Conservation (phyloP, 2,113 vertebrate genomes). For the Grallaria varia region DNA sequence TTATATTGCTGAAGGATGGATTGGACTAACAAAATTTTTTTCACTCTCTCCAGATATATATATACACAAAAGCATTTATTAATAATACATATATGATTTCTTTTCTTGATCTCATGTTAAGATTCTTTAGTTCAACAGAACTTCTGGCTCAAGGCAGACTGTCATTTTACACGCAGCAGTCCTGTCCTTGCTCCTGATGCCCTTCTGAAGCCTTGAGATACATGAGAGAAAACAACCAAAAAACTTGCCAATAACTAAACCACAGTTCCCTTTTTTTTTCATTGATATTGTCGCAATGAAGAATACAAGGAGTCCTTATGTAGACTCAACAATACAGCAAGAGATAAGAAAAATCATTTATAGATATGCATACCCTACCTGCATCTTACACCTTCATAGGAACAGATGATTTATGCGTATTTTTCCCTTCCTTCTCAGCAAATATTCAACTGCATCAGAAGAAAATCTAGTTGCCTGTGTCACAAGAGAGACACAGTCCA, state of each 20-base stretch:
- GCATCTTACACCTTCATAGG: neutral
- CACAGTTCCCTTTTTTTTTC: neutral
- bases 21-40: neutral
- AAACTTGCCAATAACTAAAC: neutral
- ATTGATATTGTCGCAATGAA: neutral
- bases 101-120: neutral
- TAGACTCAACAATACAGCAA: neutral
- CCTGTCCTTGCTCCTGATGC: fast-evolving
- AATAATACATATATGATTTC: neutral
- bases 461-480: neutral
- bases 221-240: neutral
- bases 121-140: neutral
- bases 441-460: neutral
- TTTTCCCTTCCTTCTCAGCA: neutral
- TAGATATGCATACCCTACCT: neutral
- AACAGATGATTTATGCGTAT: neutral
- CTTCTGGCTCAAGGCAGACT: neutral
- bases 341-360: neutral
- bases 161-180: neutral
- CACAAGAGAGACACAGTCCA: neutral
- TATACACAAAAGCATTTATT: neutral
- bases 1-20: neutral
- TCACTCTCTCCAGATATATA: neutral
- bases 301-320: neutral
- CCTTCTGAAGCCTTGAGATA: neutral